Base-by-base conservation (phyloP, 1,140 invertebrate genomes). In the Lordiphosa stackelbergi region DNA sequence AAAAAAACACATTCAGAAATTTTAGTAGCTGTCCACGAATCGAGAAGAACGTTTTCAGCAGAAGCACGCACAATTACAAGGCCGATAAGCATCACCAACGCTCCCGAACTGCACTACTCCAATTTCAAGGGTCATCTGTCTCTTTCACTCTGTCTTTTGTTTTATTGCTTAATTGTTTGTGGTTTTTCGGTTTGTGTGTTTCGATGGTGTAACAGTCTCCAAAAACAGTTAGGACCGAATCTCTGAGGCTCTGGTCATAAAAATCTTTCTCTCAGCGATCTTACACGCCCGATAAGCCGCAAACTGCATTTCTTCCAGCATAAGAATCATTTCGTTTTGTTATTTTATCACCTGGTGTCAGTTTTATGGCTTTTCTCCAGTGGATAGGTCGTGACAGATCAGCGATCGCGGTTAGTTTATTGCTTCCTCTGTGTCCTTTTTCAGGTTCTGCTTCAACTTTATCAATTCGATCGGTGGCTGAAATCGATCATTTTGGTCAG, bases 141-240 rank as follows among this genome's bases (percentile, higher is more conserved):
- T 48, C 22, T 12, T 52, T 8, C 51, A 11, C 28, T 52, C 48
- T 31, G 22, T 60, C 35, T 58, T 63, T 22, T 47, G 13, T 70
- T 70, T 83, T 83, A 83, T 84, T 83, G 77, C 77, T 83, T 77
- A 83, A 83, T 83, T 84, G 77, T 77, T 61, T 69, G 64, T 72
- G 53, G 56, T 62, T 71, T 66, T 66, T 55, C 7, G 48, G 42
- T 45, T 45, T 37, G 47, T 34, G 4, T 66, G n/a, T 62, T 55
- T 53, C 37, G 55, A 72, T 81, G 71, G 72, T 83, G 60, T 83
- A 75, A 75, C 72, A 72, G 57, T 46, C 61, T 47, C 61, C 48
- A 55, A 63, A 45, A 72, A 83, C 77, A 84, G 75, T 81, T 81
- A 83, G 40, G 49, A 11, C 53, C 11, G 12, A 34, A 53, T 58